These are phyloP conservation scores for Torymus aiolomorphi DNA, from an alignment of 2,888 invertebrate genomes.

Conservation along the genomic window DNA sequence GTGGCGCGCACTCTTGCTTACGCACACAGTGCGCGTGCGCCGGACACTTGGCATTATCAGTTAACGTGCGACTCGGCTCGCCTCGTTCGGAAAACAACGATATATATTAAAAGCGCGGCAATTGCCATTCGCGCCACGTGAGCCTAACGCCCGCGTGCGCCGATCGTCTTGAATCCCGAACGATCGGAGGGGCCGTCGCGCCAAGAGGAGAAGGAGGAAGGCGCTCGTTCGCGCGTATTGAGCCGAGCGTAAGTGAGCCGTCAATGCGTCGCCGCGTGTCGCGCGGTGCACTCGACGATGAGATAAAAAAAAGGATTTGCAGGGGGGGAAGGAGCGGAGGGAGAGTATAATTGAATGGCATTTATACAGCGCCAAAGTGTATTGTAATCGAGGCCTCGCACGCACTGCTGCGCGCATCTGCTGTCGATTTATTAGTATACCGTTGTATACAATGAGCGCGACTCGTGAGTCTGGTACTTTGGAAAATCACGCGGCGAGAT, in stretches of 20 bases:
- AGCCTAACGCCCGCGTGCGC: neutral
- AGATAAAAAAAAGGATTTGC: too few species aligned
- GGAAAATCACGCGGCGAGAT: constrained; percentile 55
- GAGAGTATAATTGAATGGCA: constrained; percentile 23
- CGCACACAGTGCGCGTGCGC: neutral
- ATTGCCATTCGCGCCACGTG: constrained; percentile 32
- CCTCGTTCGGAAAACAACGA: neutral
- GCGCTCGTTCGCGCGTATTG: too few species aligned
- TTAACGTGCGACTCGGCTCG: constrained; percentile 15
- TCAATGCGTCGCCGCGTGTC: too few species aligned
- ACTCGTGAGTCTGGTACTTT: constrained; percentile 25
- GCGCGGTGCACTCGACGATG: too few species aligned
- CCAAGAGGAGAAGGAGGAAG: too few species aligned
- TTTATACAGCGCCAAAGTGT: neutral
- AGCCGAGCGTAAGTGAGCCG: too few species aligned
- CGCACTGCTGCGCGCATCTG: constrained; percentile 50
- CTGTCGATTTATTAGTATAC: constrained; percentile 40
- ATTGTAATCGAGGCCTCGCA: constrained; percentile 7
- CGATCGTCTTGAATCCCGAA: neutral
- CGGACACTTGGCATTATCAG: constrained; percentile 2
- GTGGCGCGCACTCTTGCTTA: neutral
- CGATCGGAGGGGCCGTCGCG: too few species aligned
- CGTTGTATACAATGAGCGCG: constrained; percentile 18
- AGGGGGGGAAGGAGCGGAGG: too few species aligned
- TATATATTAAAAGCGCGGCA: constrained; percentile 8